Conservation (phyloP, 64 coral and sea anemone genomes). For the Orbicella faveolata region DNA sequence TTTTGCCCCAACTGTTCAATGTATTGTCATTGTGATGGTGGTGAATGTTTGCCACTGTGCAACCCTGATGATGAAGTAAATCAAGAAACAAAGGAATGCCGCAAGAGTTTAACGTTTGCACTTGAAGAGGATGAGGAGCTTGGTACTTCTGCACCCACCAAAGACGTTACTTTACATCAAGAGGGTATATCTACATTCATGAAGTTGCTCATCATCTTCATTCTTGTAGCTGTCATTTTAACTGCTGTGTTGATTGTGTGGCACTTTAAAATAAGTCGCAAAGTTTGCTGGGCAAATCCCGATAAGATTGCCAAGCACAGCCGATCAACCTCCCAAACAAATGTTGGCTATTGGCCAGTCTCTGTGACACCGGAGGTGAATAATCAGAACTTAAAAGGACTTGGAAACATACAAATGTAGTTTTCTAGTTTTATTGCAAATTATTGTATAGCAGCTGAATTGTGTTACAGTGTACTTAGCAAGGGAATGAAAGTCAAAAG, state of each 20-base stretch:
- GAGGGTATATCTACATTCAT: constrained; percentile 68
- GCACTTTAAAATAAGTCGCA: constrained; percentile 68
- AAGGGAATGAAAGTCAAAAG: background rate
- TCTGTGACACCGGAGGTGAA: constrained; percentile 74
- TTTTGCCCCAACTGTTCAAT: constrained; percentile 75
- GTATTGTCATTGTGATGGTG: constrained; percentile 82
- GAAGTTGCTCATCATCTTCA: constrained; percentile 90
- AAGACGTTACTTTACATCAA: background rate
- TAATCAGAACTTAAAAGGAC: constrained; percentile 57
- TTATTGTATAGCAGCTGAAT: background rate
- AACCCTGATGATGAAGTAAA: constrained; percentile 55
- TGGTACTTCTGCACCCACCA: background rate
- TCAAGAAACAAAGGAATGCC: constrained; percentile 72
- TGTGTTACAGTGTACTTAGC: background rate
- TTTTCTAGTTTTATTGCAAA: background rate
- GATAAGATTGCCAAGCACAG: constrained; percentile 39
- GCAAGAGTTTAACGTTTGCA: background rate
- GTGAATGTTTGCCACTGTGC: constrained; percentile 69
- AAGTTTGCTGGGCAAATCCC: constrained; percentile 70
- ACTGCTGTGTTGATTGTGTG: constrained; percentile 78
- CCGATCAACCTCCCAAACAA: constrained; percentile 37
- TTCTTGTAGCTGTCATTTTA: constrained; percentile 75
- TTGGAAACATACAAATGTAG: constrained; percentile 61
- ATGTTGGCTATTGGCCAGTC: constrained; percentile 80
- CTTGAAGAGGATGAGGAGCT: background rate